A percentile compares a stretch with the other conserved stretches of the same genome.
Evolutionary conservation across 2,113 vertebrate genomes (phyloP).

Genomic region (Acanthisitta chloris): DNA sequence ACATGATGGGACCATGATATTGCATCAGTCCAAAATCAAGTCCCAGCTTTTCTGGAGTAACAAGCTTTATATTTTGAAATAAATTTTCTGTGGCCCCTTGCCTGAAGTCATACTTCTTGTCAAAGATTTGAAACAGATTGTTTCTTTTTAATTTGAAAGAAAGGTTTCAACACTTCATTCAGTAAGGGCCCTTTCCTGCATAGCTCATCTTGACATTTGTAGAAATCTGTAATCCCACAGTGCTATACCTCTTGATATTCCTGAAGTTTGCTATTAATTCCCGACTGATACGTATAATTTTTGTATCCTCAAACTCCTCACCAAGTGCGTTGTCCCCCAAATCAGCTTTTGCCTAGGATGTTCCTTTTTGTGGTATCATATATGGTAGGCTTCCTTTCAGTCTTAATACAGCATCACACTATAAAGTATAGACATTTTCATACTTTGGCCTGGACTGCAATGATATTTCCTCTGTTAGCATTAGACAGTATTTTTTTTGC

Average conservation of each 20-base stretch:
- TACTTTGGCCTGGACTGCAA: background rate
- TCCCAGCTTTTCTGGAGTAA: background rate
- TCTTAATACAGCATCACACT: background rate
- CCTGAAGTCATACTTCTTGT: background rate
- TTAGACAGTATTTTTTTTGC: background rate
- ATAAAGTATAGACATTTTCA: background rate
- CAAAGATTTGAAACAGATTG: background rate
- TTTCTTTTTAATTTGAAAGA: background rate
- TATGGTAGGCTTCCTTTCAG: background rate
- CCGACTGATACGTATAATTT: background rate
- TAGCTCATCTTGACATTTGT: background rate
- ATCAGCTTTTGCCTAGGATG: background rate
- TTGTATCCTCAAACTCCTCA: background rate
- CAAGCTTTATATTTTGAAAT: background rate
- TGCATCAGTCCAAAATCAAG: background rate
- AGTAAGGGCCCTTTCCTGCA: background rate
- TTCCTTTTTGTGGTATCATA: background rate
- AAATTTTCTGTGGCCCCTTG: background rate
- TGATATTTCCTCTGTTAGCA: background rate
- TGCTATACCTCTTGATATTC: background rate
- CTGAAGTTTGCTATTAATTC: background rate
- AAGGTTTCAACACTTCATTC: background rate
- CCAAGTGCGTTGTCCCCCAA: background rate
- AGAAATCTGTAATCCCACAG: background rate
- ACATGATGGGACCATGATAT: background rate